These are phyloP conservation scores for Microplitis mediator DNA, from an alignment of 1,140 invertebrate genomes.

Conservation along the genomic window DNA sequence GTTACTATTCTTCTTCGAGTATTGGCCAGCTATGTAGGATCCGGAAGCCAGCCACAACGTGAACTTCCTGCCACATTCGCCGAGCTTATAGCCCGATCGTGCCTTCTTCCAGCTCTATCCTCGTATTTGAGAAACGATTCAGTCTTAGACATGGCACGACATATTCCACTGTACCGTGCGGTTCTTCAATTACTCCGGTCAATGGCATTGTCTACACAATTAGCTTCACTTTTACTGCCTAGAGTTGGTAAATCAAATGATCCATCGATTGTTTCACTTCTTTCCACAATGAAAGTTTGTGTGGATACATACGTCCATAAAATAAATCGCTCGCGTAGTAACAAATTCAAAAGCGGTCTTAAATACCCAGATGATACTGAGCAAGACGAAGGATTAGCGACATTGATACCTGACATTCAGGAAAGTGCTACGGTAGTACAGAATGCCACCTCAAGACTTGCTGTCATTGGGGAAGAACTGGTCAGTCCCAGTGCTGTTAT, in stretches of 20 bases:
- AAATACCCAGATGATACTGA: slow-evolving; percentile 73
- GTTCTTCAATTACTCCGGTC: slow-evolving; percentile 82
- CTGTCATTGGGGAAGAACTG: slow-evolving; percentile 53
- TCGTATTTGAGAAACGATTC: slow-evolving; percentile 94
- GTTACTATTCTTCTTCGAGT: slow-evolving; percentile 82
- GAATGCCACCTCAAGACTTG: slow-evolving; percentile 66
- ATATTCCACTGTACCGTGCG: slow-evolving; percentile 88
- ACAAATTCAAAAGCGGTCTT: slow-evolving; percentile 44
- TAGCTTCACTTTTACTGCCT: slow-evolving; percentile 73
- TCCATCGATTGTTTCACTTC: slow-evolving; percentile 70
- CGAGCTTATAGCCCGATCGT: slow-evolving; percentile 80
- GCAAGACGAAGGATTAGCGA: slow-evolving; percentile 85
- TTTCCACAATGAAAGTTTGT: slow-evolving; percentile 86
- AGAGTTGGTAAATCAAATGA: slow-evolving; percentile 52
- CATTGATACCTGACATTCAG: slow-evolving; percentile 86
- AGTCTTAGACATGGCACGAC: slow-evolving; percentile 92
- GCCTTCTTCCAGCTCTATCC: slow-evolving; percentile 84
- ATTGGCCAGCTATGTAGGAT: slow-evolving; percentile 85
- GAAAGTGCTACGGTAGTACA: slow-evolving; percentile 80
- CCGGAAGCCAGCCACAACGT: slow-evolving; percentile 64
- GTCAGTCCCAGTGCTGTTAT: slow-evolving; percentile 50
- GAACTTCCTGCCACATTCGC: slow-evolving; percentile 73
- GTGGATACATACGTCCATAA: slow-evolving; percentile 84
- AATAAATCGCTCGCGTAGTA: slow-evolving; percentile 54
- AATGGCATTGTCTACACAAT: slow-evolving; percentile 72